These are phyloP conservation scores for Selene dorsalis DNA, from an alignment of 2,797 vertebrate species.

Conservation along the genomic window DNA sequence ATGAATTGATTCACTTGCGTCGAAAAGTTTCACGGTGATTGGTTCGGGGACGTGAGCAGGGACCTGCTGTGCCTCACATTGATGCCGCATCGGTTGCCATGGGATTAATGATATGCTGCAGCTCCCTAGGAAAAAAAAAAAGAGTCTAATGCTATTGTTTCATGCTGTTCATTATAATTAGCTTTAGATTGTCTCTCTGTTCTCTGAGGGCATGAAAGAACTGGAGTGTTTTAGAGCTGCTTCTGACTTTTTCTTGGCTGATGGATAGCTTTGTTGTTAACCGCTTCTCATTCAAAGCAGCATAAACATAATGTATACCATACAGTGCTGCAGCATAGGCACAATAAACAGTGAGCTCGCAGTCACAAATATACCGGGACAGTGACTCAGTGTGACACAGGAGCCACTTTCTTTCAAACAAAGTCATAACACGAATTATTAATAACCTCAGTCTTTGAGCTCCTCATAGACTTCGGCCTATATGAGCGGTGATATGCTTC, in stretches of 20 bases:
- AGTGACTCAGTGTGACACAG: slow-evolving; percentile 7
- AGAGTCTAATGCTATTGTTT: slow-evolving; percentile 66
- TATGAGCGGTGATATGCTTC: slow-evolving; percentile 21
- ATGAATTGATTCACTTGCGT: slow-evolving; percentile 17
- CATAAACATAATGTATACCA: neutral
- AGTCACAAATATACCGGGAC: slow-evolving; percentile 4
- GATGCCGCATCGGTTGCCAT: slow-evolving; percentile 69
- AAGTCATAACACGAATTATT: slow-evolving; percentile 36
- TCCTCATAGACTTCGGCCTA: slow-evolving; percentile 5
- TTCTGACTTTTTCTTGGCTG: slow-evolving; percentile 43
- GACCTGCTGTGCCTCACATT: slow-evolving; percentile 52
- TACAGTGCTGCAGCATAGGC: neutral
- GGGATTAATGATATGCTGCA: slow-evolving; percentile 77
- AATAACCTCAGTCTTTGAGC: slow-evolving; percentile 15
- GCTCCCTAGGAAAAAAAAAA: slow-evolving; percentile 26
- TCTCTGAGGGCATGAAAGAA: slow-evolving; percentile 60
- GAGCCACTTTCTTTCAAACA: slow-evolving; percentile 19
- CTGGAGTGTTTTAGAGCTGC: slow-evolving; percentile 39
- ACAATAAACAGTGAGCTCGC: slow-evolving; percentile 22
- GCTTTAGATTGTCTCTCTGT: slow-evolving; percentile 70
- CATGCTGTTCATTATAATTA: slow-evolving; percentile 81
- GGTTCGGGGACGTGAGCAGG: slow-evolving; percentile 30
- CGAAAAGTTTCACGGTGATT: slow-evolving; percentile 32
- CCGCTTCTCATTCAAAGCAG: slow-evolving; percentile 47
- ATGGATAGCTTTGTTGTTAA: slow-evolving; percentile 49